Conservation (phyloP, 2,113 vertebrate species). For the Peromyscus californicus region DNA sequence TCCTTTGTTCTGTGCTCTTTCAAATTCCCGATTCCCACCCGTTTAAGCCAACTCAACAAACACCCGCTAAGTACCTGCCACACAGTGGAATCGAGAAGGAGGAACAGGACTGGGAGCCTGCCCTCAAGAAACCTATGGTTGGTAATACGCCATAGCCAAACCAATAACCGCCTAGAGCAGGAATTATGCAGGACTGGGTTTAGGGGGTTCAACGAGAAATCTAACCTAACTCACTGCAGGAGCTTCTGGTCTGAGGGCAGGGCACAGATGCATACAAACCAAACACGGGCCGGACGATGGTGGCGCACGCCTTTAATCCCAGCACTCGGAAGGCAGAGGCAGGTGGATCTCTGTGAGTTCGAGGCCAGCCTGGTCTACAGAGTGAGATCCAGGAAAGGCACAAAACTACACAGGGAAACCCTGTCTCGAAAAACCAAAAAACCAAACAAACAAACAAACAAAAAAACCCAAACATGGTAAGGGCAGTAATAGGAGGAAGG, state of each 20-base stretch:
- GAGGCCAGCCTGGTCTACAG: too few relatives aligned
- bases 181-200: background rate
- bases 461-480: background rate
- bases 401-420: too few relatives aligned
- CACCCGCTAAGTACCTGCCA: background rate
- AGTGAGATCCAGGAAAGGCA: too few relatives aligned
- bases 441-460: too few relatives aligned
- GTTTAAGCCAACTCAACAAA: background rate
- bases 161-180: background rate
- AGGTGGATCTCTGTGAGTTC: too few relatives aligned
- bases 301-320: too few relatives aligned
- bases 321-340: too few relatives aligned
- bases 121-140: background rate
- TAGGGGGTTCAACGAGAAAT: background rate
- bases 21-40: slow-evolving; percentile 19
- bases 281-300: too few relatives aligned
- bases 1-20: background rate
- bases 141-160: background rate
- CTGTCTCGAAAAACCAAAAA: too few relatives aligned
- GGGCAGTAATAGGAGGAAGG: background rate
- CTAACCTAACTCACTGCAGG: accelerated
- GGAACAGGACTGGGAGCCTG: background rate
- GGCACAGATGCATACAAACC: too few relatives aligned
- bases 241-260: background rate
- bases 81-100: background rate